Evolutionary conservation across 2,797 vertebrate species (phyloP).

Genomic region (Epinephelus coioides): DNA sequence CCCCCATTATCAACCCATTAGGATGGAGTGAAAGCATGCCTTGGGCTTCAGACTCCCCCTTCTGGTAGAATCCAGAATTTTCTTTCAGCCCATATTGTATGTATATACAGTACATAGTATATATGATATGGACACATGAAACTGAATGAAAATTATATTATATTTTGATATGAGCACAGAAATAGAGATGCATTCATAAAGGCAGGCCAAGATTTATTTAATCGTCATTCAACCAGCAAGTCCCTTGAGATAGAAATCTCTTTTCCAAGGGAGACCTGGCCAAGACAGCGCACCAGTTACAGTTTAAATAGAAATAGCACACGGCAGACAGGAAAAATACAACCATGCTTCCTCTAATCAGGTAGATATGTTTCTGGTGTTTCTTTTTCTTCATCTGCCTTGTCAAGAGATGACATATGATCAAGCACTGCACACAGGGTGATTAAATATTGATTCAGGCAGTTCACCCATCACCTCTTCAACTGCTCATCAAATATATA

Average conservation of each 20-base stretch:
- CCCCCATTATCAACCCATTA: conserved; percentile 54
- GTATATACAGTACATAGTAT: not conserved
- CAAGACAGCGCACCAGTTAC: too few relatives aligned
- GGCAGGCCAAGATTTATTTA: not conserved
- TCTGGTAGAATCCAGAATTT: conserved; percentile 52
- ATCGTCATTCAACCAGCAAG: not conserved
- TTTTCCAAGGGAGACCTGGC: too few relatives aligned
- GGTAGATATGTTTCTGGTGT: too few relatives aligned
- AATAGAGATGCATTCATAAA: not conserved
- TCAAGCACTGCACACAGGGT: not conserved
- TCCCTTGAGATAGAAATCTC: too few relatives aligned
- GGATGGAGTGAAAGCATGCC: conserved; percentile 29
- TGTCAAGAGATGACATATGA: not conserved
- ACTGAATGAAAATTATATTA: not conserved
- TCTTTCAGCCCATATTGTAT: not conserved
- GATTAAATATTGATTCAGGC: conserved; percentile 74
- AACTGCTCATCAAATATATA: conserved; percentile 47
- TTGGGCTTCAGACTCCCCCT: conserved; percentile 67
- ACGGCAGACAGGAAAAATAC: too few relatives aligned
- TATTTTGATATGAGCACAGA: conserved; percentile 4
- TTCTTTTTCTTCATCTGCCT: too few relatives aligned
- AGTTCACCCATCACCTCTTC: conserved; percentile 34
- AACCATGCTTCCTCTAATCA: too few relatives aligned
- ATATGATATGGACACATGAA: not conserved
- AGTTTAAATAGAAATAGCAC: too few relatives aligned